Evolutionary conservation across 2,888 invertebrate species (phyloP), one percentile per base, ranked within the genome.

Genomic region (Drosophila setosimentum): DNA sequence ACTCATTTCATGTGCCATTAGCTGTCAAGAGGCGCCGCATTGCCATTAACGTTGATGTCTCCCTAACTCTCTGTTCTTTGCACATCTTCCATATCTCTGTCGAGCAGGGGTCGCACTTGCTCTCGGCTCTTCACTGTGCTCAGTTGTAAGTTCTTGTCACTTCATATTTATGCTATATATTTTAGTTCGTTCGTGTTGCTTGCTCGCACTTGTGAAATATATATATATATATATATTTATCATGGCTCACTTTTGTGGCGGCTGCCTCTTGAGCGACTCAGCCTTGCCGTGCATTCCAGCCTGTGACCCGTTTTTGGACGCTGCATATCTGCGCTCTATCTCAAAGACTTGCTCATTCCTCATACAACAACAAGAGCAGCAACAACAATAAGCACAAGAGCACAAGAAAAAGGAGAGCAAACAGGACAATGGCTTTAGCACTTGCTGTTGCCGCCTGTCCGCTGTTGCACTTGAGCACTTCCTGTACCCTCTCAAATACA

Each of bases 1-100:
- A 89, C 86, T 86, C 89, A 89, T 85, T 86, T 86, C 89, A 89
- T 89, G 89, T 87, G 86, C 88, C 78, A 89, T 89, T 87, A 83
- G 81, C 80, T 89, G 87, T 82, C 87, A 81, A 79, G 80, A 73
- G 77, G 45, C 66, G 53, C 62, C 54, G 53, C 27, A 57, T 45
- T 72, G 67, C 68, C 76, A 69, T 76, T 78, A 78, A 76, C 50
- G 66, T 54, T 68, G 32, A 53, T 57, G 62, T 40, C 40, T n/a
- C 30, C 29, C 57, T 37, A 54, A 32, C 24, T 35, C 24, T n/a
- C 10, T 0, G 7, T 45, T 45, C 57, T 21, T 37, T 29, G 18
- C 27, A 11, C 13, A 29, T 27, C 27, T 10, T 10, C 21, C 37
- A 33, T 60, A 42, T n/a, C 32, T 49, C 29, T 37, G 54, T 55